Evolutionary conservation across 2,113 vertebrate species (phyloP).

Genomic region (Leucosticte australis): DNA sequence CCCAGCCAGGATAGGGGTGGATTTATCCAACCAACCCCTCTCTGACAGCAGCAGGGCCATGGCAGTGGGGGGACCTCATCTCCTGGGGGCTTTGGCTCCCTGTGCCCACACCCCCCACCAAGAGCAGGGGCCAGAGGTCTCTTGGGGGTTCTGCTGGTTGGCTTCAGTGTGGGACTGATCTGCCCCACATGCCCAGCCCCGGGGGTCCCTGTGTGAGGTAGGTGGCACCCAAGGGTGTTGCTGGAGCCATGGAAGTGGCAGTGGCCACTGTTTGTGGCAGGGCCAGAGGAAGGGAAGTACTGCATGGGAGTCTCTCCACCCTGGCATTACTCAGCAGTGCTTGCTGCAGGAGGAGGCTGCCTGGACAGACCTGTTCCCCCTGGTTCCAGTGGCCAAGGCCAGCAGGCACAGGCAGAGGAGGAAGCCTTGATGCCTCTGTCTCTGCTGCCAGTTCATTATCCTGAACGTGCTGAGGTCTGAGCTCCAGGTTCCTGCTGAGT

Average conservation of each 20-base stretch:
- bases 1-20: background rate
- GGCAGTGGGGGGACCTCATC: fast-evolving
- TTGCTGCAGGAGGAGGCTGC: constrained; percentile 5
- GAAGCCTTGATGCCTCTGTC: background rate
- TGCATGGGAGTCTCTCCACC: constrained; percentile 19
- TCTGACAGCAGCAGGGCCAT: background rate
- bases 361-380: constrained; percentile 44
- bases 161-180: fast-evolving
- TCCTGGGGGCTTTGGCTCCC: background rate
- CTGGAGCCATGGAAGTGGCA: background rate
- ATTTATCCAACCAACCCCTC: background rate
- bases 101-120: background rate
- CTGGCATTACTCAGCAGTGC: constrained; percentile 2
- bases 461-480: background rate
- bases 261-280: background rate
- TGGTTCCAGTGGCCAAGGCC: background rate
- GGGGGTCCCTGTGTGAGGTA: background rate
- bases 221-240: background rate
- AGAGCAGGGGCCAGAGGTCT: fast-evolving
- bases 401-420: background rate
- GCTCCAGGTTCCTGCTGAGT: background rate
- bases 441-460: background rate
- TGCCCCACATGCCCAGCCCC: fast-evolving
- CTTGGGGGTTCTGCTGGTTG: background rate
- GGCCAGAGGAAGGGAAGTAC: constrained; percentile 15